Evolutionary conservation across 2,888 invertebrate species (phyloP).

Genomic region (Ferdinandea cuprea): DNA sequence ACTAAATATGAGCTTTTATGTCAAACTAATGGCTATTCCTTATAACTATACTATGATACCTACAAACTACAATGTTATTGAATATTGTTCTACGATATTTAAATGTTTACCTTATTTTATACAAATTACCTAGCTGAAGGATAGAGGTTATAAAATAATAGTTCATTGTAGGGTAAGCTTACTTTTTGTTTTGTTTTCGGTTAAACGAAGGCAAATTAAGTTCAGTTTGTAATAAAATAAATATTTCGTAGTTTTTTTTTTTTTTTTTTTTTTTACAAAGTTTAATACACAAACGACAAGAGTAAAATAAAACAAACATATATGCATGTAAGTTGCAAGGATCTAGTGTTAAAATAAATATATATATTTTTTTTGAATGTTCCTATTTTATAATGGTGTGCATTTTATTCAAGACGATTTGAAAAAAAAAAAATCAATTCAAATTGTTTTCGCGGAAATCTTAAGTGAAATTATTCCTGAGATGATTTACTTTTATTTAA

Average conservation of each 20-base stretch:
- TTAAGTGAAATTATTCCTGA: too few relatives aligned
- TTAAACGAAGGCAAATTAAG: constrained; percentile 38
- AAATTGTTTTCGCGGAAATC: too few relatives aligned
- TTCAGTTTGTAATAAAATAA: constrained; percentile 37
- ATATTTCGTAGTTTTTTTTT: constrained; percentile 28
- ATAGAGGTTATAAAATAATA: constrained; percentile 18
- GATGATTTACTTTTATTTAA: too few relatives aligned
- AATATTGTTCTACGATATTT: constrained; percentile 36
- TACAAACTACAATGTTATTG: constrained; percentile 27
- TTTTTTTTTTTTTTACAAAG: constrained; percentile 45
- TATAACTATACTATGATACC: constrained; percentile 11
- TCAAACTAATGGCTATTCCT: constrained; percentile 42
- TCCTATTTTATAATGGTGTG: neutral
- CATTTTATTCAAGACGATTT: constrained; percentile 26
- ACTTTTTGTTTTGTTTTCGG: neutral
- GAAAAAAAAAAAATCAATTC: neutral
- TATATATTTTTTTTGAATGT: neutral
- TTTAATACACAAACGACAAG: constrained; percentile 52
- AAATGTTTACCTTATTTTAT: constrained; percentile 33
- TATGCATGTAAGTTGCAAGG: constrained; percentile 35
- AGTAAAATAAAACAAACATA: constrained; percentile 28
- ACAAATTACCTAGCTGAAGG: constrained; percentile 22
- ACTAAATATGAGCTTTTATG: constrained; percentile 70
- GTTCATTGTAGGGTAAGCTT: constrained; percentile 7
- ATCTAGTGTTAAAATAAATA: constrained; percentile 27